These are phyloP conservation scores for Anomalospiza imberbis DNA, from an alignment of 2,797 vertebrate genomes.

Conservation along the genomic window DNA sequence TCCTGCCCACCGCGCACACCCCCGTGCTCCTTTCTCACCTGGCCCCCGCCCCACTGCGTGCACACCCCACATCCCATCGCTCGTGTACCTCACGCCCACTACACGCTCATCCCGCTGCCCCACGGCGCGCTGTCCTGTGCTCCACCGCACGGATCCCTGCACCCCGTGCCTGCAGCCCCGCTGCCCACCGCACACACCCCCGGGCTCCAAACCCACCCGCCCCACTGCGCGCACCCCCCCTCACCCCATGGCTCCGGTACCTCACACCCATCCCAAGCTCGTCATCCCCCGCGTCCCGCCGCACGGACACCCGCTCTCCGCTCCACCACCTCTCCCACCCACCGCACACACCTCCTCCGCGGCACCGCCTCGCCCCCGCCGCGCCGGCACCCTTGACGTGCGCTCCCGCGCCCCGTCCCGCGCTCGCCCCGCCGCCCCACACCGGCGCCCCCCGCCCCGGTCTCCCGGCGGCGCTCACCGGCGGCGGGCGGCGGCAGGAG, in stretches of 20 bases:
- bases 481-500: not conserved
- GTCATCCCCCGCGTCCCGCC: not conserved
- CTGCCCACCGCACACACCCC: not conserved
- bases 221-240: not conserved
- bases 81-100: not conserved
- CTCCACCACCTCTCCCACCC: not conserved
- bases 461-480: not conserved
- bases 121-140: not conserved
- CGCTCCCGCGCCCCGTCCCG: not conserved
- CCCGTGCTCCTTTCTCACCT: not conserved
- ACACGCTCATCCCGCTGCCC: not conserved
- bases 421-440: not conserved
- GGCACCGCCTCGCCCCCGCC: not conserved
- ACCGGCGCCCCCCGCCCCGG: not conserved
- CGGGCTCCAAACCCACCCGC: not conserved
- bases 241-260: not conserved
- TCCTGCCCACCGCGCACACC: not conserved
- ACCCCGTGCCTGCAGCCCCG: not conserved
- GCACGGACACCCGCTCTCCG: not conserved
- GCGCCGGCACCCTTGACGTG: not conserved
- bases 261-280: not conserved
- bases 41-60: not conserved
- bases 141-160: not conserved
- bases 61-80: not conserved
- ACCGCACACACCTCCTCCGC: not conserved